Evolutionary conservation across 2,797 vertebrate genomes (phyloP), one percentile per base, ranked within the genome.

Genomic region (Halcyon leucocephala): DNA sequence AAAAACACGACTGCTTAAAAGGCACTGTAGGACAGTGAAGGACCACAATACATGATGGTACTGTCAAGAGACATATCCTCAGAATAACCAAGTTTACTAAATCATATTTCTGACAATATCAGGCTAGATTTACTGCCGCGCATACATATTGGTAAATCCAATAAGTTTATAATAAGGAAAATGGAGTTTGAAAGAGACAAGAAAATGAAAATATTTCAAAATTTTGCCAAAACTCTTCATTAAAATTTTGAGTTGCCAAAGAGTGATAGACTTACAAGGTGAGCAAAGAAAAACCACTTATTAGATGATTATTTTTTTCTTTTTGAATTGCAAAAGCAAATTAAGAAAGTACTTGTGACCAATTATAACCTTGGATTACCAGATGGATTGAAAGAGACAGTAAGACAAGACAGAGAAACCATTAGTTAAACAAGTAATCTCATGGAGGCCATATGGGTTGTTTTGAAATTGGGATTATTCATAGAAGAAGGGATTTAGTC

Each of bases 381-480:
- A 93, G 77, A 93, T 67, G 46, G 55, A 96, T 92, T 92, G 88
- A 95, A 95, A 96, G 70, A 95, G 86, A 95, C 94, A 89, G 62
- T 86, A 90, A 94, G 44, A 52, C 80, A 92, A 89, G 78, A 65
- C 60, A 89, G 66, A 90, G 71, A 94, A 95, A 86, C 78, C 78
- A 84, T 95, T 95, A 95, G 77, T 93, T 91, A 93, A 93, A 93
- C 44, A 93, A 95, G 52, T 89, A 96, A 97, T 95, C 91, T 95
- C 65, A 71, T 49, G 85, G 90, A 89, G 94, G 54, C 96, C 93
- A 95, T 96, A 93, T 95, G 93, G 90, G 61, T 71, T 87, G 33
- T 90, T 97, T 86, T 90, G 61, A 46, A 96, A 96, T 95, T 95
- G 94, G 88, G 88, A 97, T 95, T 96, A 95, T 76, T 95, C 91